Base-by-base conservation (phyloP, 2,113 vertebrate genomes). In the Glaucomys volans region DNA sequence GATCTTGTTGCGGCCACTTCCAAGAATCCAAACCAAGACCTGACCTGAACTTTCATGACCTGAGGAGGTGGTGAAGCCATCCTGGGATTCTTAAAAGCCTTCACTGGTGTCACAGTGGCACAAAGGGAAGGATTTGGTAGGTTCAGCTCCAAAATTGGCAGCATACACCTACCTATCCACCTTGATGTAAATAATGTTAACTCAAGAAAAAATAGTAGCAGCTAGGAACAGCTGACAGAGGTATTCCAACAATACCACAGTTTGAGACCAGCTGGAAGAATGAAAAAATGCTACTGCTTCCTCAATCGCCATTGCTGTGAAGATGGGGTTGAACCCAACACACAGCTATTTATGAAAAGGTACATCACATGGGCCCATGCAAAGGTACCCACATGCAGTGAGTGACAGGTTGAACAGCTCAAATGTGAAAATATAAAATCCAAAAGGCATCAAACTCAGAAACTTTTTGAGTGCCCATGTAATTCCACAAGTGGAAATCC, bases 311-410 rank as follows among this genome's bases (percentile, higher is more conserved):
- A 47, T 0, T 2, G 28, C 0, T 4, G 44, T 7, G 0, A 28
- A 50, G n/a, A n/a, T 0, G 22, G 57, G 67, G 30, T 5, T 47
- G 40, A 32, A 24, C 17, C 44, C 30, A 24, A 8, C 24, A 47
- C 66, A 79, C 2, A n/a, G 28, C 52, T 24, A 9, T 37, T 26
- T 20, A 16, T 4, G 28, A 66, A 76, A 32, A 22, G 30, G 4
- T 11, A 32, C 4, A 9, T 3, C 64, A 24, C 32, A 30, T 4
- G n/a, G 28, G 22, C 20, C 26, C 5, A 10, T 0, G 2, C 3
- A 1, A 4, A 0, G 8, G 17, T 32, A 10, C 24, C 79, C 14
- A 26, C 14, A 54, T 8, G 35, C 10, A 66, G 35, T 26, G 2
- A 66, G 35, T 26, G 2, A 62, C 17, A 16, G 4, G 37, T 17